These are phyloP conservation scores for Parazoanthus atlanticus DNA, from an alignment of 92 coral and sea anemone species.

Conservation along the genomic window DNA sequence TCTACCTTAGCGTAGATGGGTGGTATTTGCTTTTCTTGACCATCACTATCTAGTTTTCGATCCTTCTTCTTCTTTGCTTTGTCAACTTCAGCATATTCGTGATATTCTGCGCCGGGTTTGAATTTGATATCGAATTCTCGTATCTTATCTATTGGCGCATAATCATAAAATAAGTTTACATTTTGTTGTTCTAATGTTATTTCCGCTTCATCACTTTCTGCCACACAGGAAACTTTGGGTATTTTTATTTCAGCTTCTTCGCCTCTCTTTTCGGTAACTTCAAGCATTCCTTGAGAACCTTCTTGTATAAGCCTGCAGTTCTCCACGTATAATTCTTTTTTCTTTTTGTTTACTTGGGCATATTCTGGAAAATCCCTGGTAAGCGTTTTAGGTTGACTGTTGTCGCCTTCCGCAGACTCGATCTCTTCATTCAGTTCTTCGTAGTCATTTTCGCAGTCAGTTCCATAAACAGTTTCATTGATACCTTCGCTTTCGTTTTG, in stretches of 20 bases:
- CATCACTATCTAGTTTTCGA: background rate
- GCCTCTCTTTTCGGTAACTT: no score
- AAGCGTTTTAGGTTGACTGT: background rate
- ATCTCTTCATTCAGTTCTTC: background rate
- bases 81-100: conserved; percentile 34
- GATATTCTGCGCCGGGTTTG: background rate
- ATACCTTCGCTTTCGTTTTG: background rate
- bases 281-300: background rate
- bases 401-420: background rate
- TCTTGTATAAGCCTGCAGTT: background rate
- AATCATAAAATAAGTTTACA: conserved; percentile 10
- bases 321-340: background rate
- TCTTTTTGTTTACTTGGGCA: conserved; percentile 20
- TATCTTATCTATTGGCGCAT: conserved; percentile 14
- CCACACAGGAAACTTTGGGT: background rate
- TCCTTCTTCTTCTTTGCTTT: conserved; percentile 22
- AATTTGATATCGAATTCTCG: background rate
- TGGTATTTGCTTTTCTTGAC: background rate
- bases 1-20: conserved; percentile 18
- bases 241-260: background rate
- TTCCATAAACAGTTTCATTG: background rate
- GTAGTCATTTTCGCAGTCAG: conserved; percentile 14
- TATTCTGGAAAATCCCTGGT: background rate
- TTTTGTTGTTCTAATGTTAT: background rate
- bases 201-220: background rate